Evolutionary conservation across 2,797 vertebrate species (phyloP), one percentile per base, ranked within the genome.

Genomic region (Crenuchus spilurus): DNA sequence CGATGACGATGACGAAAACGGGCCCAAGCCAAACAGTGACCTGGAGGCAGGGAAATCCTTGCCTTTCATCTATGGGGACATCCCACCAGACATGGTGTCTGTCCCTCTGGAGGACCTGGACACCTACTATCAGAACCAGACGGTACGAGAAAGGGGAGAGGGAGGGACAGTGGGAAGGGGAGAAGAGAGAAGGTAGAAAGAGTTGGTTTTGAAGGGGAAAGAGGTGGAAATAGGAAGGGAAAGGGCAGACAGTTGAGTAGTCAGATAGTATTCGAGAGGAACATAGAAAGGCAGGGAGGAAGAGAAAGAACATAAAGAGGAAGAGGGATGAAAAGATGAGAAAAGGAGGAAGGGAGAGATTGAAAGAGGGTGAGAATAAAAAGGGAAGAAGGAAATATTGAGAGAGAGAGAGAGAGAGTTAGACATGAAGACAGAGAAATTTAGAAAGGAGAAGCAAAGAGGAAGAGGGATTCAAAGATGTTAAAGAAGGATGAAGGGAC

Each of bases 31-130:
- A 87, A 98, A 98, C 78, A 96, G 94, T n/a, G 96, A 99, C 92
- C 91, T 99, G 94, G 96, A 98, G 90, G 97, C 95, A 26, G 97
- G 97, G 84, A 99, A 97, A 79, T 94, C 94, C 5, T 91, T 99
- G 57, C 96, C 97, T 26, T 98, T 98, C 90, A 98, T 99, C 83
- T 98, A 98, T 0, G 97, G 97, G 0, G 97, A 99, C 86, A 92
- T 91, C 76, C 97, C 97, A 76, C 79, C 92, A 46, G 83, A 72
- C 69, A 88, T 97, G 94, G 96, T 96, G 76, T 99, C 97, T 0
- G 94, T 95, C 18, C 97, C 97, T 1, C 89, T 99, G 94, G 97
- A 99, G 89, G 97, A 99, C 88, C 72, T 99, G 83, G 97, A 99
- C 87, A 86, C 94, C 16, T 99, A 88, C 90, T 99, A 99, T 88